A percentile compares a stretch with the other conserved stretches of the same genome.
phyloP scores from a whole-genome alignment of 2,797 vertebrate species.

The Sciurus carolinensis region DNA sequence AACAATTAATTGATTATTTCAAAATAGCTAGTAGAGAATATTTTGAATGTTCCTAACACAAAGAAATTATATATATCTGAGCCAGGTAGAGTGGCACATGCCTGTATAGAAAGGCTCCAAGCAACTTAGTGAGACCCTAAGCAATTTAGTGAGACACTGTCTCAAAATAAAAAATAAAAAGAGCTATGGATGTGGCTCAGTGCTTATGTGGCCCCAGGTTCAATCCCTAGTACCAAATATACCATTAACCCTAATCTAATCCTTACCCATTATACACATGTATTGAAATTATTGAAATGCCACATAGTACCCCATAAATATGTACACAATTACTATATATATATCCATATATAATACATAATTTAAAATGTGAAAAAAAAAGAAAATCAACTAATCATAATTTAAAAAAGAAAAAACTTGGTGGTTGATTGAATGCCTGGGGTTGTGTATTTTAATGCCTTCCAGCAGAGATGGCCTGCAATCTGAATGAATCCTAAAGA shows the following conservation, averaged over 20 bases:
- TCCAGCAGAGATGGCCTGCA: not conserved
- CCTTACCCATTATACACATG: not conserved
- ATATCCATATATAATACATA: not conserved
- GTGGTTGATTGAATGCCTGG: constrained; percentile 16
- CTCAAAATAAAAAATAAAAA: too few species aligned
- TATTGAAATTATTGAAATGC: not conserved
- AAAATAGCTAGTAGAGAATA: not conserved
- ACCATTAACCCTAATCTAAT: not conserved
- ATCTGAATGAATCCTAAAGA: not conserved
- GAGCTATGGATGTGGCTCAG: too few species aligned
- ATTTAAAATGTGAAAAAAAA: not conserved
- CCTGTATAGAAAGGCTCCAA: too few species aligned
- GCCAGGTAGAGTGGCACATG: too few species aligned
- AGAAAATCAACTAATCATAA: not conserved
- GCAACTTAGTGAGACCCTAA: too few species aligned
- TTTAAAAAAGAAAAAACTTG: not conserved
- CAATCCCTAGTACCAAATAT: not conserved
- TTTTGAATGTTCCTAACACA: not conserved
- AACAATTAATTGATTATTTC: not conserved
- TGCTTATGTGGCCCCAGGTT: too few species aligned
- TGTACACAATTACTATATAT: not conserved
- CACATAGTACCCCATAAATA: not conserved
- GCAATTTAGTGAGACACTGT: too few species aligned
- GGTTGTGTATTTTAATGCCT: not conserved
- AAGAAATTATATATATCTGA: not conserved